Conservation (phyloP, 2,797 vertebrate species). For the Chrysocyon brachyurus region DNA sequence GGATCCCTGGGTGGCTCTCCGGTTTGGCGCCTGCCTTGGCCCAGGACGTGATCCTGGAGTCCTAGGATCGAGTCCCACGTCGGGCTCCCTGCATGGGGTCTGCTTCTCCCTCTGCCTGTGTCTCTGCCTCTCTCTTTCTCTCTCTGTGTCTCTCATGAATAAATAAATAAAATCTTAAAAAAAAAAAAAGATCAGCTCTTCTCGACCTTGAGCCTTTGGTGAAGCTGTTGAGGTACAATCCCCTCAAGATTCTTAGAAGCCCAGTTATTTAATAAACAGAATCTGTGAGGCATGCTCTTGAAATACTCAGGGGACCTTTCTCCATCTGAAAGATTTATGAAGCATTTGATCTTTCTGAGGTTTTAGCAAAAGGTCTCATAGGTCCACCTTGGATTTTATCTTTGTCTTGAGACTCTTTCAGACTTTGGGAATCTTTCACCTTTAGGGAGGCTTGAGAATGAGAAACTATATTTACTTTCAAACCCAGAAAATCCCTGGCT, state of each 20-base stretch:
- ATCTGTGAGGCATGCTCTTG: background rate
- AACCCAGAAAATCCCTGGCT: constrained; percentile 49
- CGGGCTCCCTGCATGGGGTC: too few species aligned
- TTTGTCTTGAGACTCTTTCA: constrained; percentile 38
- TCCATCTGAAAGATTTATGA: constrained; percentile 22
- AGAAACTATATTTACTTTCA: constrained; percentile 53
- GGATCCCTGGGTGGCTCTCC: too few species aligned
- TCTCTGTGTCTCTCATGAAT: too few species aligned
- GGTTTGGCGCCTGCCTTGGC: too few species aligned
- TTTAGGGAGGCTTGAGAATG: background rate
- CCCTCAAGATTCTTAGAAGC: background rate
- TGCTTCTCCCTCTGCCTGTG: too few species aligned
- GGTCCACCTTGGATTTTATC: constrained; percentile 10
- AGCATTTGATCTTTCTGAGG: background rate
- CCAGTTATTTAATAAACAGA: background rate
- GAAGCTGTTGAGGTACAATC: background rate
- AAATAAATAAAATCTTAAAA: too few species aligned
- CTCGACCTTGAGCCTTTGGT: background rate
- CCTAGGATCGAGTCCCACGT: too few species aligned
- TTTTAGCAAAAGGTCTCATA: constrained; percentile 26
- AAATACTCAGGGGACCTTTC: background rate
- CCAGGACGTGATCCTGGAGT: too few species aligned
- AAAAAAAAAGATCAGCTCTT: background rate
- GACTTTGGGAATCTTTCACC: background rate
- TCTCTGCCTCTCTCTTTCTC: too few species aligned